Evolutionary conservation across 1,140 invertebrate species (phyloP).

Genomic region (Eufriesea mexicana): DNA sequence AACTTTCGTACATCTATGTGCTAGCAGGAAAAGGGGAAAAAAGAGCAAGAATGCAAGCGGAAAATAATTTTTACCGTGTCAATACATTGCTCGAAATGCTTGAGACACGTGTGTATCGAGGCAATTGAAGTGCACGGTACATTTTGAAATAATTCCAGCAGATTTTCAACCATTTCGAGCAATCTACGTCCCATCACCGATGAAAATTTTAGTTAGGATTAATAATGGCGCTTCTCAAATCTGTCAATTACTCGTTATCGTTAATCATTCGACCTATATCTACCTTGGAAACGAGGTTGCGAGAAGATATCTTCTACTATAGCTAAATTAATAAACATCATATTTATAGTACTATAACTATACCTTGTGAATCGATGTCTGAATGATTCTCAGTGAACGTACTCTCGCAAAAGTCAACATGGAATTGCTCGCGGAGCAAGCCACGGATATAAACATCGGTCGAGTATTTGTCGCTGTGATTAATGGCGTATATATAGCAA

Average conservation of each 20-base stretch:
- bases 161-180: too few relatives aligned
- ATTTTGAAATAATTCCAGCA: too few relatives aligned
- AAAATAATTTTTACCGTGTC: neutral
- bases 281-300: too few relatives aligned
- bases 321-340: neutral
- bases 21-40: neutral
- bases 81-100: neutral
- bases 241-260: too few relatives aligned
- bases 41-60: neutral
- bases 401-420: neutral
- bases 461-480: neutral
- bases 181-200: too few relatives aligned
- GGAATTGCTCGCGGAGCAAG: neutral
- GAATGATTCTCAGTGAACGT: neutral
- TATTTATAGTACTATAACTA: neutral
- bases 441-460: neutral
- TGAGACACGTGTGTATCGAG: accelerated
- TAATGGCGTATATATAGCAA: neutral
- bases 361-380: neutral
- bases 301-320: too few relatives aligned
- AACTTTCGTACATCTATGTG: neutral
- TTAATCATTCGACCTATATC: too few relatives aligned
- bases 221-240: too few relatives aligned
- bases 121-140: neutral
- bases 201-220: too few relatives aligned